Evolutionary conservation across 2,113 vertebrate genomes (phyloP).

Genomic region (Corythaeola cristata): DNA sequence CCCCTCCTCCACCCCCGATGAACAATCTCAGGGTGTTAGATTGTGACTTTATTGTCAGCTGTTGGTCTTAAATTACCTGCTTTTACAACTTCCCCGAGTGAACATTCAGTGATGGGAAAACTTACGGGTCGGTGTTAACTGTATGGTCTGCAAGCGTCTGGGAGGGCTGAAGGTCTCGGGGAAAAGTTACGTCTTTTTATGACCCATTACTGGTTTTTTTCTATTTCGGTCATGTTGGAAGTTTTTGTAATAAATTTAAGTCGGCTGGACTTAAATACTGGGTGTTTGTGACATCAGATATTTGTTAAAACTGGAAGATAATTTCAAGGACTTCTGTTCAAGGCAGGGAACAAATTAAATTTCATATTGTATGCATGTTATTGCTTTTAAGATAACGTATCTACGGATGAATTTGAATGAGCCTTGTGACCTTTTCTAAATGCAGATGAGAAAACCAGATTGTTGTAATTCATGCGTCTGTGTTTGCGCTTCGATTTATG

Average conservation of each 20-base stretch:
- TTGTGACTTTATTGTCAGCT: constrained; percentile 9
- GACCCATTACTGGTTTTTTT: neutral
- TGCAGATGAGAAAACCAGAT: constrained; percentile 6
- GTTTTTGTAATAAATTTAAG: neutral
- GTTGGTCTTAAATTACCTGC: constrained; percentile 19
- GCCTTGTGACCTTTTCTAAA: constrained; percentile 46
- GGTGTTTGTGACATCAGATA: neutral
- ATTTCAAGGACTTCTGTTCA: neutral
- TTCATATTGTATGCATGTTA: neutral
- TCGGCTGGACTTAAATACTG: neutral
- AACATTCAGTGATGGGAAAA: neutral
- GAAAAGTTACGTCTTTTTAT: neutral
- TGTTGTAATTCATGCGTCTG: neutral
- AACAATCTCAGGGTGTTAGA: neutral
- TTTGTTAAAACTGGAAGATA: neutral
- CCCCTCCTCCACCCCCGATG: too few species aligned
- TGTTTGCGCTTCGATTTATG: constrained; percentile 33
- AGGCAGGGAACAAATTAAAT: neutral
- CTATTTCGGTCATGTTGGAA: neutral
- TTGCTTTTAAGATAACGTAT: neutral
- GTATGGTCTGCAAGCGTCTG: neutral
- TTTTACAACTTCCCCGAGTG: neutral
- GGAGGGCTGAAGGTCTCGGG: neutral
- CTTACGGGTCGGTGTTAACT: neutral
- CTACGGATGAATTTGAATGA: constrained; percentile 10